A percentile compares a stretch with the other conserved stretches of the same genome.
Evolutionary conservation across 2,797 vertebrate genomes (phyloP).

Genomic region (Otolemur crassicaudatus): DNA sequence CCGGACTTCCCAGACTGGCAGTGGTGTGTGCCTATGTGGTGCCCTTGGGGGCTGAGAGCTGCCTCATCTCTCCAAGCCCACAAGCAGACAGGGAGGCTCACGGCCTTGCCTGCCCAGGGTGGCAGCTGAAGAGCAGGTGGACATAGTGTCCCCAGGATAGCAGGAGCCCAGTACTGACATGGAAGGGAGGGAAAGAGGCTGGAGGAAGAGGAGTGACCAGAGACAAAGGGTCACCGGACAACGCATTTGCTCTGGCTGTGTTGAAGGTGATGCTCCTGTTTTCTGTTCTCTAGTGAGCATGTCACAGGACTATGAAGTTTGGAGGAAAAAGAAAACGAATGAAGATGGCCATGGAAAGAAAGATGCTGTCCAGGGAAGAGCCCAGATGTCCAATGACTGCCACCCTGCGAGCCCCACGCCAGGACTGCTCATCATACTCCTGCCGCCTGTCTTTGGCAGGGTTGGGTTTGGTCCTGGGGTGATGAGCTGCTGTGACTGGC

Average conservation of each 20-base stretch:
- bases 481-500: rapidly evolving
- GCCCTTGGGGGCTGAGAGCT: rapidly evolving
- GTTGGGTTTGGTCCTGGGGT: not conserved
- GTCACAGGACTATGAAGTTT: not conserved
- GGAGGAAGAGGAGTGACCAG: too few relatives aligned
- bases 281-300: not conserved
- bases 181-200: not conserved
- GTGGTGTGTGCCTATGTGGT: rapidly evolving
- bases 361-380: not conserved
- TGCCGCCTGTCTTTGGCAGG: rapidly evolving
- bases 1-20: not conserved
- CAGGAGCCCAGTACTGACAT: not conserved
- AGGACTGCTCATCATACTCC: too few relatives aligned
- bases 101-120: not conserved
- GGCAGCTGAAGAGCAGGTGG: not conserved
- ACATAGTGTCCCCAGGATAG: not conserved
- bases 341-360: not conserved
- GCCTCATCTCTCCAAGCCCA: not conserved
- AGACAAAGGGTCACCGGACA: too few relatives aligned
- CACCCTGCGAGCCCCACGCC: rapidly evolving
- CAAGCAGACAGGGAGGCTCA: not conserved
- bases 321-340: not conserved
- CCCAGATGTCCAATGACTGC: not conserved
- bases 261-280: not conserved
- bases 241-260: not conserved